phyloP scores from a whole-genome alignment of 2,113 vertebrate species.

The Muscicapa adusta region DNA sequence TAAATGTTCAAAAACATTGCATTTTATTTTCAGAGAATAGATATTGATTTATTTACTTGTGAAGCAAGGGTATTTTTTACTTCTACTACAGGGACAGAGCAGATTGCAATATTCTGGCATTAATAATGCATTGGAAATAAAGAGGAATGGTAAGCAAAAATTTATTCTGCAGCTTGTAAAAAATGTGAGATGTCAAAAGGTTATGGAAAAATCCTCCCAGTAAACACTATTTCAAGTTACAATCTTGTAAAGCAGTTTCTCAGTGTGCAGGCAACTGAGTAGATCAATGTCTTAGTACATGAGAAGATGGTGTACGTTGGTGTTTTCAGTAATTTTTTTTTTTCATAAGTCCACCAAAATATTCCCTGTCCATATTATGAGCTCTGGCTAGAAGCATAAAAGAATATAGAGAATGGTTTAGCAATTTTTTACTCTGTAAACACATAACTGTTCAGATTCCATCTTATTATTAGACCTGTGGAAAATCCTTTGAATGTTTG shows the following conservation, averaged over 20 bases:
- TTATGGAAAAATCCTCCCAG: background rate
- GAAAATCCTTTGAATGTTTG: background rate
- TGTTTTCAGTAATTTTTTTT: background rate
- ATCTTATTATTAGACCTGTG: background rate
- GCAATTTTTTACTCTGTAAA: background rate
- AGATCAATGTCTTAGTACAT: background rate
- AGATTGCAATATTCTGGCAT: constrained; percentile 4
- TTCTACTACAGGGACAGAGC: background rate
- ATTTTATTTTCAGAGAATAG: background rate
- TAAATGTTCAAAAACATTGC: background rate
- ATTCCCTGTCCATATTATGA: background rate
- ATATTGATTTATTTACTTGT: background rate
- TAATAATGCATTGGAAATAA: constrained; percentile 41
- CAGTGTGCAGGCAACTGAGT: background rate
- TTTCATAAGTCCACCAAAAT: background rate
- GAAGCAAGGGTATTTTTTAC: background rate
- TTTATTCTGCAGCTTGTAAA: background rate
- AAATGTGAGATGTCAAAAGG: constrained; percentile 26
- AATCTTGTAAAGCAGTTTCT: background rate
- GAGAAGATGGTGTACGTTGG: background rate
- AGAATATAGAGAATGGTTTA: background rate
- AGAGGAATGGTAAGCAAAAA: constrained; percentile 10
- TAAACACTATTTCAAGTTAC: constrained; percentile 18
- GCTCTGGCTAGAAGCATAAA: background rate
- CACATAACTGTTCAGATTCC: background rate